These are phyloP conservation scores for Boloria selene DNA, from an alignment of 2,888 invertebrate species.

Conservation along the genomic window DNA sequence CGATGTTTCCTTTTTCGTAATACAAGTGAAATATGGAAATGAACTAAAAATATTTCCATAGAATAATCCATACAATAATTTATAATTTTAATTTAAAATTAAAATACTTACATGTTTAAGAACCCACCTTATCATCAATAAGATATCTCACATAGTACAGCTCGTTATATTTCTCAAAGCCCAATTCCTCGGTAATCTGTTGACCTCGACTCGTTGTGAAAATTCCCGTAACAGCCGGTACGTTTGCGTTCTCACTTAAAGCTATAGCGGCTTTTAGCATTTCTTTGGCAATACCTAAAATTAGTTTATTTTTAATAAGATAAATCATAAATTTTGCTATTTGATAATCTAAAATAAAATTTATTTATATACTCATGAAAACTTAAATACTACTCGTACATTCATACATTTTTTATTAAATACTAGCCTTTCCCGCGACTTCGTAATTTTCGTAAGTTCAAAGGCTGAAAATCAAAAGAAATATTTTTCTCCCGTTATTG, in stretches of 20 bases:
- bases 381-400: too few species aligned
- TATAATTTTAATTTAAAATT: neutral
- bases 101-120: neutral
- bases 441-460: too few species aligned
- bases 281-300: conserved; percentile 67
- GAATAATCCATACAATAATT: too few species aligned
- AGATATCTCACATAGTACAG: conserved; percentile 67
- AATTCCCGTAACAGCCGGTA: conserved; percentile 65
- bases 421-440: too few species aligned
- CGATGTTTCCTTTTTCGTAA: too few species aligned
- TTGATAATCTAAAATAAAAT: neutral
- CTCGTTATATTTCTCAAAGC: conserved; percentile 65
- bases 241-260: conserved; percentile 60
- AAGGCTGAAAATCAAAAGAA: too few species aligned
- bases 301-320: too few species aligned
- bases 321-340: neutral
- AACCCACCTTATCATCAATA: conserved; percentile 58
- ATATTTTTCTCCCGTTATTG: too few species aligned
- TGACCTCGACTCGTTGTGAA: conserved; percentile 64
- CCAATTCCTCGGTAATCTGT: conserved; percentile 59
- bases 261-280: conserved; percentile 65
- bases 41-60: too few species aligned
- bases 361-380: too few species aligned
- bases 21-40: too few species aligned
- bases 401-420: too few species aligned